phyloP scores from a whole-genome alignment of 2,888 invertebrate genomes.

The Cephus sareptanus region DNA sequence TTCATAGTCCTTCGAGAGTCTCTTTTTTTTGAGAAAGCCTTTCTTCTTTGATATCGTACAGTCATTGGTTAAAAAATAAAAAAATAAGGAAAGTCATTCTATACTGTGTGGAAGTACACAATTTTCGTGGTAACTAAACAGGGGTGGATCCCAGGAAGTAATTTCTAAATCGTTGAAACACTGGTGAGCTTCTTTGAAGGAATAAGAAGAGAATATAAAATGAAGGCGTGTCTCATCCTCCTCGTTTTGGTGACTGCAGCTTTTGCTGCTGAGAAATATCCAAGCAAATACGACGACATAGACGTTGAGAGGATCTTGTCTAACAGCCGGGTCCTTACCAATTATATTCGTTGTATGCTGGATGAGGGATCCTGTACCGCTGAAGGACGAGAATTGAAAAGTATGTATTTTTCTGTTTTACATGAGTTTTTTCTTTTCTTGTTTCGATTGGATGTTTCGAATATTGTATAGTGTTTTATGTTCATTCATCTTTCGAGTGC shows the following conservation, averaged over 20 bases:
- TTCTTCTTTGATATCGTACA: too few species aligned
- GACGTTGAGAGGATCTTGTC: constrained; percentile 71
- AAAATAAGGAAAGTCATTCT: too few species aligned
- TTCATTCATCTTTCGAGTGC: background rate
- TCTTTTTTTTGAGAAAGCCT: too few species aligned
- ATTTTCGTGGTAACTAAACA: background rate
- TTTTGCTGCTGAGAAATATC: constrained; percentile 57
- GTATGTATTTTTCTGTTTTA: constrained; percentile 63
- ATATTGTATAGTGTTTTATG: background rate
- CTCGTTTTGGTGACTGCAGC: constrained; percentile 46
- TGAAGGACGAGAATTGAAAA: constrained; percentile 72
- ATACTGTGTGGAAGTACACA: background rate
- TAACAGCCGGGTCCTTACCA: constrained; percentile 70
- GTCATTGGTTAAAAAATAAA: too few species aligned
- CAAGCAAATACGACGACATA: constrained; percentile 69
- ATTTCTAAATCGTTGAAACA: background rate
- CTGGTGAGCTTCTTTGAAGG: background rate
- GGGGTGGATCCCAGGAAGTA: background rate
- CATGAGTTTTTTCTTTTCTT: background rate
- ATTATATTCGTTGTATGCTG: constrained; percentile 73
- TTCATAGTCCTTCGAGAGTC: background rate
- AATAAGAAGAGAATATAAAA: constrained; percentile 6
- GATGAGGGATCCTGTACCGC: constrained; percentile 72
- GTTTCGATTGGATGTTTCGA: too few species aligned
- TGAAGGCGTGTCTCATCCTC: constrained; percentile 41